Conservation (phyloP, 2,113 vertebrate species). For the Neomonachus schauinslandi region DNA sequence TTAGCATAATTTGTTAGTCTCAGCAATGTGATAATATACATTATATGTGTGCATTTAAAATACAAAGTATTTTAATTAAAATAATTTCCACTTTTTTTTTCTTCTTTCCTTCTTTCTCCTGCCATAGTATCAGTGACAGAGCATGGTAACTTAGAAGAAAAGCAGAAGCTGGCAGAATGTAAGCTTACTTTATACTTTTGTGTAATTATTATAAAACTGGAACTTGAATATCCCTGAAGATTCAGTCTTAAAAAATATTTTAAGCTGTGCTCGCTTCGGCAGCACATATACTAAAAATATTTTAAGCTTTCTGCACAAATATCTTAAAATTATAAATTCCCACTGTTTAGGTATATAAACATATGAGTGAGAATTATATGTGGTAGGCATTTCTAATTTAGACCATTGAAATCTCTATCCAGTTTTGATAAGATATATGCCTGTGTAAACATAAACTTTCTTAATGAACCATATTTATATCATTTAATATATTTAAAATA, state of each 20-base stretch:
- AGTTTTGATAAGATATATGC: constrained; percentile 8
- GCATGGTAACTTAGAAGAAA: constrained; percentile 91
- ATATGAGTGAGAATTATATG: constrained; percentile 32
- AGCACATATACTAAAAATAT: no score
- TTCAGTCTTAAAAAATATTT: constrained; percentile 59
- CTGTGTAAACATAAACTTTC: constrained; percentile 48
- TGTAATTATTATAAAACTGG: constrained; percentile 46
- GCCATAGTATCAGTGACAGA: constrained; percentile 83
- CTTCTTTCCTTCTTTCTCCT: constrained; percentile 18
- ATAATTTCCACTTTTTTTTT: constrained; percentile 28
- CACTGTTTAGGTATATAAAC: constrained; percentile 34
- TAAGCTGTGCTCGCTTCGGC: no score
- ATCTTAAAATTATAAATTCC: constrained; percentile 39
- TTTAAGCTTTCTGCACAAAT: constrained; percentile 63
- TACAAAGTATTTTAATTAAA: constrained; percentile 26
- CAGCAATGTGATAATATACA: neutral
- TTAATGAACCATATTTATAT: constrained; percentile 32
- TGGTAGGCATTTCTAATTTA: constrained; percentile 51
- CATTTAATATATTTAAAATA: constrained; percentile 57
- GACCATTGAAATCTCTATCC: neutral
- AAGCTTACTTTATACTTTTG: constrained; percentile 81
- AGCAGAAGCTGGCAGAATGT: constrained; percentile 92
- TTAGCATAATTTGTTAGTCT: constrained; percentile 62
- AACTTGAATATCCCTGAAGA: constrained; percentile 17
- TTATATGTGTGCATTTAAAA: constrained; percentile 18